These are phyloP conservation scores for Eulemur rufifrons DNA, from an alignment of 2,113 vertebrate genomes.

Conservation along the genomic window DNA sequence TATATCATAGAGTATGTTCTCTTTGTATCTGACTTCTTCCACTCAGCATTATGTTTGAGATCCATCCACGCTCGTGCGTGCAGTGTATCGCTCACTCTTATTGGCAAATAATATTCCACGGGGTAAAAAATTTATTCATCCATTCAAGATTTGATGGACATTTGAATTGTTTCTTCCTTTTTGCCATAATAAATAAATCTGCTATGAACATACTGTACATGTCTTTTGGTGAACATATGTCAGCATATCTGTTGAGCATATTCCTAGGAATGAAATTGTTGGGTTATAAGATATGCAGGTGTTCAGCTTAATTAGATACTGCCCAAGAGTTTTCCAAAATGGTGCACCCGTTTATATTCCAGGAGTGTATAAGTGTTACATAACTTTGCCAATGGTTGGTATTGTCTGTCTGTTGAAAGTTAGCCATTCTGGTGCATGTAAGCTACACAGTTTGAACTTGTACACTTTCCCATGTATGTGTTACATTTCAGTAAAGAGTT, in stretches of 20 bases:
- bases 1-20: fast-evolving
- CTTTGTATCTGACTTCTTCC: not conserved
- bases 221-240: not conserved
- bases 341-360: not conserved
- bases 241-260: not conserved
- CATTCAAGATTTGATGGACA: not conserved
- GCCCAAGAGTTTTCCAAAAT: not conserved
- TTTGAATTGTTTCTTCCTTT: not conserved
- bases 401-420: not conserved
- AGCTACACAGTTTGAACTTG: not conserved
- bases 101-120: not conserved
- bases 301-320: not conserved
- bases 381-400: not conserved
- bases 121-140: not conserved
- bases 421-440: not conserved
- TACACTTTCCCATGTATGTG: not conserved
- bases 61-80: not conserved
- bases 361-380: not conserved
- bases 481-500: not conserved
- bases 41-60: not conserved
- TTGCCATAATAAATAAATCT: not conserved
- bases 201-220: not conserved
- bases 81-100: not conserved
- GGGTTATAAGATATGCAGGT: not conserved
- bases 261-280: not conserved